Evolutionary conservation across 1,140 invertebrate genomes (phyloP).

Genomic region (Lepeophtheirus salmonis): DNA sequence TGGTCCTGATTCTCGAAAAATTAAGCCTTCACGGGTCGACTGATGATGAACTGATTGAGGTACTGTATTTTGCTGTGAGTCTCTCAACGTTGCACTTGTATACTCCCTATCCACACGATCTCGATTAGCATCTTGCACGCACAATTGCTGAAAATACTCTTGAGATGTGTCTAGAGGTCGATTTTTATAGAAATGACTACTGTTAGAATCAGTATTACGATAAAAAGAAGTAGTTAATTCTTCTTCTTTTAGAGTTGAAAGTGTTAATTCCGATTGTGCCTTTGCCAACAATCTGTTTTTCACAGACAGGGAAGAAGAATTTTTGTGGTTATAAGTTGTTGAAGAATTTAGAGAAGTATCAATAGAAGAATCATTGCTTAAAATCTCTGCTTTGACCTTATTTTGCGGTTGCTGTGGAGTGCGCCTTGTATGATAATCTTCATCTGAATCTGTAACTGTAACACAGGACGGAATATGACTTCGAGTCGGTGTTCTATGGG

Average conservation of each 20-base stretch:
- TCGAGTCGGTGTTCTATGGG: slow-evolving; percentile 29
- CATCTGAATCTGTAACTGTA: slow-evolving; percentile 59
- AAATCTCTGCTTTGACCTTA: slow-evolving; percentile 28
- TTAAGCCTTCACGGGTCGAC: no score
- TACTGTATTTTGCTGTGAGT: no score
- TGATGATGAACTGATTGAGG: no score
- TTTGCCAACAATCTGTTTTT: slow-evolving; percentile 71
- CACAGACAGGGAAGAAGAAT: slow-evolving; percentile 40
- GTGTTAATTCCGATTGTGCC: slow-evolving; percentile 59
- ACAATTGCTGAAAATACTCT: no score
- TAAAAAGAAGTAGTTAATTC: background rate
- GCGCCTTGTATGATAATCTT: slow-evolving; percentile 33
- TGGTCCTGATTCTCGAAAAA: background rate
- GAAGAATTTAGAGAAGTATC: no score
- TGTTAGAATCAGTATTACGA: background rate
- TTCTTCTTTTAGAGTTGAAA: slow-evolving; percentile 21
- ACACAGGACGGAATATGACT: slow-evolving; percentile 55
- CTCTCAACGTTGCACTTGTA: no score
- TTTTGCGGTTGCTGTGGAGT: slow-evolving; percentile 17
- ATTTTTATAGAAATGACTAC: background rate
- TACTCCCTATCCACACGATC: no score
- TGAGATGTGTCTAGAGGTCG: background rate
- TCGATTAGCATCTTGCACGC: no score
- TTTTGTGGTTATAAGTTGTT: no score
- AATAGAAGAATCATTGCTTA: slow-evolving; percentile 19